These are phyloP conservation scores for Thaumatotibia leucotreta DNA, from an alignment of 1,140 invertebrate genomes.

Conservation along the genomic window DNA sequence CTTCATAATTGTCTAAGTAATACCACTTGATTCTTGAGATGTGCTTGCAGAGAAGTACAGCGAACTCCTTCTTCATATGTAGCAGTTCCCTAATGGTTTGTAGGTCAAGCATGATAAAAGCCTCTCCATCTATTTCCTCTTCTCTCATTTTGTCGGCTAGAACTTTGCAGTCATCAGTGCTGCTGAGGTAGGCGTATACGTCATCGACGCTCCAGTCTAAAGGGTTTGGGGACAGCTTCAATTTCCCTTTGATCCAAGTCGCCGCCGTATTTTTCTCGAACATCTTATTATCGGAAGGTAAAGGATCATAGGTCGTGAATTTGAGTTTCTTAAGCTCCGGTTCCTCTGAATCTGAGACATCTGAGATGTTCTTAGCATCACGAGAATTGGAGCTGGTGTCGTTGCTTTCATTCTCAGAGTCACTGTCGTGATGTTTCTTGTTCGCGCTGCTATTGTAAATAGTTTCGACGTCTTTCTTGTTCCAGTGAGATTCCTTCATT, in stretches of 20 bases:
- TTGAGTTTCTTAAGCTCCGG: conserved; percentile 71
- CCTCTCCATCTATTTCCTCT: conserved; percentile 88
- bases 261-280: conserved; percentile 56
- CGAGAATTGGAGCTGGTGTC: conserved; percentile 65
- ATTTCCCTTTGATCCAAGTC: conserved; percentile 55
- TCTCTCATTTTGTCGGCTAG: conserved; percentile 81
- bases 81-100: conserved; percentile 84
- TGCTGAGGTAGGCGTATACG: conserved; percentile 82
- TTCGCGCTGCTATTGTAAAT: conserved; percentile 65
- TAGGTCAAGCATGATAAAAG: conserved; percentile 84
- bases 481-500: conserved; percentile 73
- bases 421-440: conserved; percentile 59
- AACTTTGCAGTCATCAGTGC: conserved; percentile 83
- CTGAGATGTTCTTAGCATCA: conserved; percentile 67
- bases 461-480: conserved; percentile 71
- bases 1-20: conserved; percentile 64
- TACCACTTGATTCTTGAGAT: conserved; percentile 82
- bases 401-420: conserved; percentile 65
- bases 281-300: conserved; percentile 63
- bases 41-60: conserved; percentile 84
- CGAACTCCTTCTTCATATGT: conserved; percentile 83
- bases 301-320: conserved; percentile 60
- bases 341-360: conserved; percentile 70
- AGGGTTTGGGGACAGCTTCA: conserved; percentile 82
- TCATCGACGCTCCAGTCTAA: conserved; percentile 85